Base-by-base conservation (phyloP, 2,113 vertebrate species). In the Entelurus aequoreus region DNA sequence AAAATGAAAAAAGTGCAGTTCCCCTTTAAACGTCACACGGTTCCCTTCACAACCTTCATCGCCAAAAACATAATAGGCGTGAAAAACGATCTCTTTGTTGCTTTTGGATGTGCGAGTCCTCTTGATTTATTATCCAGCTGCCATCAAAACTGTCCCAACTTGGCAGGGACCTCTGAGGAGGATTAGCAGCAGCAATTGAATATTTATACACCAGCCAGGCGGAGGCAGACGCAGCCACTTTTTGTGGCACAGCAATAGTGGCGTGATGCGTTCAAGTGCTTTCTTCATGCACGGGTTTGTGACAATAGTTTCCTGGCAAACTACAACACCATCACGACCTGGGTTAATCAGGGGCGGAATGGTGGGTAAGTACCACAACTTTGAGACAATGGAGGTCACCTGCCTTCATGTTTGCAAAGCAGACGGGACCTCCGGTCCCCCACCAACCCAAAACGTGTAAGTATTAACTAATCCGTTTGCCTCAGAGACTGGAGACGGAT, bases 401-500 rank as follows among this genome's bases (percentile, higher is more conserved):
- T 64, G 54, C 60, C 58, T 52, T 68, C 68, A 65, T 68, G 59
- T 71, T 65, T 79, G 76, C 62, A 69, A 81, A 83, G 66, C 72
- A 55, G 69, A 52, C 66, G 59, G 60, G 62, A 28, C 63, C 52
- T 66, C 60, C 60, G 5, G 67, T 83, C 74, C 73, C 73, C 3
- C 28, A 28, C 67, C 76, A 75, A 83, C 78, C 75, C 68, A 62
- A 84, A 28, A 86, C 81, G 81, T 82, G 79, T 79, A 66, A 58
- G 48, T 50, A 80, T 83, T 74, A 75, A 74, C 54, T 92, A 84
- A 90, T 91, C 88, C 86, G 65, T 71, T 74, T 81, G 65, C 86
- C 80, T 51, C 14, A 63, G 85, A 86, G 88, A 88, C 83, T 86
- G 83, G 68, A 66, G 40, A 67, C 55, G 80, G 86, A 92, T 92